Evolutionary conservation across 2,888 invertebrate genomes (phyloP), one percentile per base, ranked within the genome.

Genomic region (Caenorhabditis macrosperma): DNA sequence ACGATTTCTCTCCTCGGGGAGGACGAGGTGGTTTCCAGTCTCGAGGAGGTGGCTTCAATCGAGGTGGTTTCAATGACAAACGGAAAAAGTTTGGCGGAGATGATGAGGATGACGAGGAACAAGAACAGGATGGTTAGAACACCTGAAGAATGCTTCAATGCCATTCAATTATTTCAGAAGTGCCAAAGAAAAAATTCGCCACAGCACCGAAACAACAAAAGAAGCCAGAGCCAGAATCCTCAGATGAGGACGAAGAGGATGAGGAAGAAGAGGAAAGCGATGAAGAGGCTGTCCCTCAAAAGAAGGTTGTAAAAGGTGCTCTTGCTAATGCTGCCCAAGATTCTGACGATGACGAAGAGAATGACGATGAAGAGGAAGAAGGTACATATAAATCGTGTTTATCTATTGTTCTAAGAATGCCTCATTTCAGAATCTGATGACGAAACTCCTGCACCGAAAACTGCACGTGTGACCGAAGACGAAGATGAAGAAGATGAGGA

Each of bases 401-500:
- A 7, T 1, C 15, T 17, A 10, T 22, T 20, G n/a, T n/a, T n/a
- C n/a, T n/a, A n/a, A 33, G 33, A 33, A 17, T 6, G n/a, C 7
- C 12, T 41, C 1, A 0, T 28, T 12, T 15, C 22, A 68, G 77
- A 77, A 20, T 77, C 77, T 12, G 77, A 64, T 3, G 64, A 69
- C 15, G 77, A 77, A 20, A 50, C n/a, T 41, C 48, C 69, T 33
- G 17, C 22, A 9, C n/a, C 26, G 15, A 63, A 68, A 33, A 60
- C n/a, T n/a, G n/a, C n/a, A n/a, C n/a, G n/a, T n/a, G n/a, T n/a
- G n/a, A n/a, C n/a, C n/a, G 76, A 71, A 35, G 61, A 78, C 9
- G 82, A 84, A 10, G 77, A 77, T 24, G 81, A 82, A 15, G 82
- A 82, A 12, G 82, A 84, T 17, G 82, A 81, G 22, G 82, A 80